Conservation (phyloP, 2,113 vertebrate genomes). For the Pelecanoides urinatrix region DNA sequence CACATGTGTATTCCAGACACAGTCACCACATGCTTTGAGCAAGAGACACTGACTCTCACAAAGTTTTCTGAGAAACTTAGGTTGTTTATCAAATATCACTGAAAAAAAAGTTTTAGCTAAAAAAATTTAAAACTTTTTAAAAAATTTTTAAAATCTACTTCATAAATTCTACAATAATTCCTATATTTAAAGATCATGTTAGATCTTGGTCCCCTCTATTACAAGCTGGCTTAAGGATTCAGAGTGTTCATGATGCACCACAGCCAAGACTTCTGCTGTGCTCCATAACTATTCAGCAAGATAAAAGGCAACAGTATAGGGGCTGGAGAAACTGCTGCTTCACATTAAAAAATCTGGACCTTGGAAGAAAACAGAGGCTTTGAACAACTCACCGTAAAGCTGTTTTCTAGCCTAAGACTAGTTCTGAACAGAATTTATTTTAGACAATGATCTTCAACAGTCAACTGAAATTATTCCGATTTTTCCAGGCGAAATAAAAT, state of each 20-base stretch:
- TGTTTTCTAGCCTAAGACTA: not conserved
- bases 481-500: not conserved
- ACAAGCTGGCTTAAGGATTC: not conserved
- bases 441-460: not conserved
- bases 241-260: not conserved
- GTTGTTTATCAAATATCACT: not conserved
- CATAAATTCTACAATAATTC: not conserved
- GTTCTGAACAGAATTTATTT: not conserved
- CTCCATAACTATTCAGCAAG: not conserved
- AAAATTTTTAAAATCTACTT: not conserved
- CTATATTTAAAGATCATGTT: not conserved
- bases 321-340: not conserved
- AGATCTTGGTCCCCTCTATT: not conserved
- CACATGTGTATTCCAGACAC: not conserved
- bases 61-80: not conserved
- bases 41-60: not conserved
- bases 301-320: not conserved
- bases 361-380: not conserved
- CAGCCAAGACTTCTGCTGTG: not conserved
- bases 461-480: not conserved
- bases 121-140: not conserved
- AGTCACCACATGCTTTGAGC: not conserved
- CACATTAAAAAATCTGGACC: not conserved
- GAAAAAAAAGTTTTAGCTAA: not conserved
- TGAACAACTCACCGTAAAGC: not conserved